Conservation (phyloP, 2,113 vertebrate species). For the Varanus salvator region DNA sequence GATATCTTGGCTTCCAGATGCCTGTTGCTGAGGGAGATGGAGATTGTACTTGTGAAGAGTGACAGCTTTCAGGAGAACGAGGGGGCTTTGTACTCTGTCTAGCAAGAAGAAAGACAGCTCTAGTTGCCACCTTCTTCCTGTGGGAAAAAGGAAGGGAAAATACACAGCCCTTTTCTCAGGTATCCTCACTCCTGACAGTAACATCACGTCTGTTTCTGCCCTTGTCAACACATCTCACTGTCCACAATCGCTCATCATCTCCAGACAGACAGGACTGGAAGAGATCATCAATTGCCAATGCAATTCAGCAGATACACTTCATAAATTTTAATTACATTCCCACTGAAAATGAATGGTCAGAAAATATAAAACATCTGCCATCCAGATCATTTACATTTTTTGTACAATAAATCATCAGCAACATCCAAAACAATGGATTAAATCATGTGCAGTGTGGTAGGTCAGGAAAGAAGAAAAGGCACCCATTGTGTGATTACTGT, state of each 20-base stretch:
- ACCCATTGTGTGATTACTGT: conserved; percentile 68
- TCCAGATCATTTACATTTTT: conserved; percentile 94
- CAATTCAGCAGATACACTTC: conserved; percentile 98
- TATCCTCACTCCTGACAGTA: conserved; percentile 78
- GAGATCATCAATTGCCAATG: conserved; percentile 95
- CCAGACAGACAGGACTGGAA: conserved; percentile 88
- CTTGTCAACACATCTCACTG: conserved; percentile 89
- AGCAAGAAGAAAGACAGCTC: conserved; percentile 62
- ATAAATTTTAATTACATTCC: conserved; percentile 99
- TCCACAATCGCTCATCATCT: conserved; percentile 93
- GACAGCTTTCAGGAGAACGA: conserved; percentile 59
- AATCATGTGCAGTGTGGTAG: conserved; percentile 81
- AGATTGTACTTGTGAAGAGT: conserved; percentile 58
- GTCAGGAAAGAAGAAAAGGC: conserved; percentile 74
- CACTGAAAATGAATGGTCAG: conserved; percentile 97
- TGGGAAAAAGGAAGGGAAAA: conserved; percentile 62
- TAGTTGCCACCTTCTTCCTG: conserved; percentile 70
- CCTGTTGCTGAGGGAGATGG: conserved; percentile 66
- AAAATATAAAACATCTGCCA: conserved; percentile 99
- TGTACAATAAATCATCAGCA: conserved; percentile 92
- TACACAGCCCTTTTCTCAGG: conserved; percentile 64
- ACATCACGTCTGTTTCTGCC: conserved; percentile 87
- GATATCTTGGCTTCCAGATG: conserved; percentile 55
- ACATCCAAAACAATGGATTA: conserved; percentile 84
- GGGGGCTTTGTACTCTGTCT: conserved; percentile 67